Evolutionary conservation across 2,888 invertebrate species (phyloP).

Genomic region (Gryllus longicercus): DNA sequence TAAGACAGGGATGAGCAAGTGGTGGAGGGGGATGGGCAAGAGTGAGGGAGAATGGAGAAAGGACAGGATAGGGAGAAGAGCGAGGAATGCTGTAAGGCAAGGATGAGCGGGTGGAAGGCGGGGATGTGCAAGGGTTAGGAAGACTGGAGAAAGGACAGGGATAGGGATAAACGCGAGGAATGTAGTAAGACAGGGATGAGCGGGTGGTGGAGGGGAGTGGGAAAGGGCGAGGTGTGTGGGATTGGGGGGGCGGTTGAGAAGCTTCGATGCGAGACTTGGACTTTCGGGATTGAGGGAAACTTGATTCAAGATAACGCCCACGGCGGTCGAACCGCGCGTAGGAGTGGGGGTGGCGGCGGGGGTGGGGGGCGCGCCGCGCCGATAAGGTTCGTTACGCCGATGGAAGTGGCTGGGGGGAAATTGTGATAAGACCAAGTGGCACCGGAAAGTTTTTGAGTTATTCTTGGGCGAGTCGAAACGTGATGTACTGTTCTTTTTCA

Average conservation of each 20-base stretch:
- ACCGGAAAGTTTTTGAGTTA: not conserved
- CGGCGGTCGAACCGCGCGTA: not conserved
- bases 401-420: not conserved
- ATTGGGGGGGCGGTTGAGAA: not conserved
- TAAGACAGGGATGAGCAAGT: not conserved
- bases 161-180: not conserved
- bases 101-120: not conserved
- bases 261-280: not conserved
- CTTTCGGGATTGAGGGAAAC: conserved; percentile 1
- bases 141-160: not conserved
- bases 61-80: not conserved
- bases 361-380: not conserved
- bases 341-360: not conserved
- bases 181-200: not conserved
- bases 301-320: not conserved
- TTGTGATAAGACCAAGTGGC: not conserved
- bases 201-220: not conserved
- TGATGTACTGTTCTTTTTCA: conserved; percentile 11
- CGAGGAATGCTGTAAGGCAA: not conserved
- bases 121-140: no score
- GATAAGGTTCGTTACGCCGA: conserved; percentile 5
- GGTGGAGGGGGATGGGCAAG: not conserved
- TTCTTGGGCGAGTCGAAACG: not conserved
- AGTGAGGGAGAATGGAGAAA: not conserved
- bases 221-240: not conserved